Conservation (phyloP, 2,888 invertebrate genomes). For the Candidula unifasciata region DNA sequence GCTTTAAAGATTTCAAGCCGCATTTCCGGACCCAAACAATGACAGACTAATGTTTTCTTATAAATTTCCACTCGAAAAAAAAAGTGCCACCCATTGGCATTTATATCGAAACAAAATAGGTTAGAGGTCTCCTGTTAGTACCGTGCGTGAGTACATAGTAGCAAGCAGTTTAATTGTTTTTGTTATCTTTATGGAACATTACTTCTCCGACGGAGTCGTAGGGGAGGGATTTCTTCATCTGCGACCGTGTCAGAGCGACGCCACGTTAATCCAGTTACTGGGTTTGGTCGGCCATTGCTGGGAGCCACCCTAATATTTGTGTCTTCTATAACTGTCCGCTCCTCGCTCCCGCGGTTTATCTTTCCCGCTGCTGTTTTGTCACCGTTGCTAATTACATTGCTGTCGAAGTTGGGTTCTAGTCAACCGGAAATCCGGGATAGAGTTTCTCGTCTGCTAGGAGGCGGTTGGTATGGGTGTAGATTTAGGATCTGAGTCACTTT, state of each 20-base stretch:
- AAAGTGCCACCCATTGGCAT: too few relatives aligned
- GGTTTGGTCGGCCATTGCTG: constrained; percentile 13
- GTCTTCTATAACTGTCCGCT: constrained; percentile 50
- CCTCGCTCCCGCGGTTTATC: constrained; percentile 40
- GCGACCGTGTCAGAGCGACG: constrained; percentile 39
- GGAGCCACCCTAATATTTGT: constrained; percentile 47
- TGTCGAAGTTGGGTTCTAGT: constrained; percentile 28
- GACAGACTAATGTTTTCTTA: too few relatives aligned
- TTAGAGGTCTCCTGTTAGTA: too few relatives aligned
- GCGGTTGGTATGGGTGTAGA: constrained; percentile 6
- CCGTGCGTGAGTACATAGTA: neutral
- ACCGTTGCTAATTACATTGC: constrained; percentile 49
- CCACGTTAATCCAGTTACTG: constrained; percentile 44
- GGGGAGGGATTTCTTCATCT: constrained; percentile 34
- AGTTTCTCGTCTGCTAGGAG: neutral
- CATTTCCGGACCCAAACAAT: too few relatives aligned
- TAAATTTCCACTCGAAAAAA: too few relatives aligned
- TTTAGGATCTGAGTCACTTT: constrained; percentile 13
- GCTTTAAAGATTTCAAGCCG: too few relatives aligned
- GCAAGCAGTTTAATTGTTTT: neutral
- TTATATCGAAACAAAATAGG: too few relatives aligned
- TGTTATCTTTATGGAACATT: neutral
- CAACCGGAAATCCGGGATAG: constrained; percentile 37
- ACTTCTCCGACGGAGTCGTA: neutral
- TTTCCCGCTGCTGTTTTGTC: constrained; percentile 47